Percentiles rank a stretch among this genome's conserved stretches.
Conservation (phyloP, 2,888 invertebrate genomes). For the Cryptocephalus primarius region DNA sequence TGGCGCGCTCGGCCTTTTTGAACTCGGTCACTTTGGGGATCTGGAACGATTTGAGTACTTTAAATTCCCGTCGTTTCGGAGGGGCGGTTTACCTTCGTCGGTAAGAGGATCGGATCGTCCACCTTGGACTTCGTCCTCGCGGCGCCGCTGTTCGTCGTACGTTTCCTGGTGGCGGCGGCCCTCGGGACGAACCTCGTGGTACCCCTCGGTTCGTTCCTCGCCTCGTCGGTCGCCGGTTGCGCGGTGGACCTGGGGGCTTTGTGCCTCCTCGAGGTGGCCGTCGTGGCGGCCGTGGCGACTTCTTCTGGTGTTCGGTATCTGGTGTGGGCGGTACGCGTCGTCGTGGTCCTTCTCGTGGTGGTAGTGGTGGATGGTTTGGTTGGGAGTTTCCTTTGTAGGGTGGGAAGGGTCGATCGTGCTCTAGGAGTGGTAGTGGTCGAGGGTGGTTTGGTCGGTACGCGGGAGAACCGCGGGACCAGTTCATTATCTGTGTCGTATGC, state of each 20-base stretch:
- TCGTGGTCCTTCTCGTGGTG: neutral
- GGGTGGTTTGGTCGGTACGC: slow-evolving; percentile 8
- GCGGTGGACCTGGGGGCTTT: too few species aligned
- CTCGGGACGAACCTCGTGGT: neutral
- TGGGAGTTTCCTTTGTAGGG: too few species aligned
- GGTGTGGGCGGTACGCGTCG: neutral
- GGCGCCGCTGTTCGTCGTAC: too few species aligned
- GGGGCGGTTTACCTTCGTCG: slow-evolving; percentile 7
- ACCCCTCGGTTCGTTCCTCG: slow-evolving; percentile 1
- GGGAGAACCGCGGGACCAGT: slow-evolving; percentile 16
- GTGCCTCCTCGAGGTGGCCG: too few species aligned
- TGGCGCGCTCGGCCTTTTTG: slow-evolving; percentile 43
- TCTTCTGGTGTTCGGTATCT: too few species aligned
- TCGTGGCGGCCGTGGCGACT: too few species aligned
- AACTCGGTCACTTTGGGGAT: slow-evolving; percentile 25
- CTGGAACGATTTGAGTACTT: slow-evolving; percentile 7
- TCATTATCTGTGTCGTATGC: slow-evolving; percentile 23
- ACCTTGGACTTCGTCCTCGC: neutral
- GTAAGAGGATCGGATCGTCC: slow-evolving; percentile 3
- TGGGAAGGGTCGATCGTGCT: too few species aligned
- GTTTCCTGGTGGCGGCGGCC: neutral
- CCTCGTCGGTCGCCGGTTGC: too few species aligned
- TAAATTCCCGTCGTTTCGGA: neutral
- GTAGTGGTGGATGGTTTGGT: too few species aligned
- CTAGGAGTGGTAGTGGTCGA: slow-evolving; percentile 9